Evolutionary conservation across 1,140 invertebrate genomes (phyloP), one percentile per base, ranked within the genome.

Genomic region (Drosophila biarmipes): DNA sequence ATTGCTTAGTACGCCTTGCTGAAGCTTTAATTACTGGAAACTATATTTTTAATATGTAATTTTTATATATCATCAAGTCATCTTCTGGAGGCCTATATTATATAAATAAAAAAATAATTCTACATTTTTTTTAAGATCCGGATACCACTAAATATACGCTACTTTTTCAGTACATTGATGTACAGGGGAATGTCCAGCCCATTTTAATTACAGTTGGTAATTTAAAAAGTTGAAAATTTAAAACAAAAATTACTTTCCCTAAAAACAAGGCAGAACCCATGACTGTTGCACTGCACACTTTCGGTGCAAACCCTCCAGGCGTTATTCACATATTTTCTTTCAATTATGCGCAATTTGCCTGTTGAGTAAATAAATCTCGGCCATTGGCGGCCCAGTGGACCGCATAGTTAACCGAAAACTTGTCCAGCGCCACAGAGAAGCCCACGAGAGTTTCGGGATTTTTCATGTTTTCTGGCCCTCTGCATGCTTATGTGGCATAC

Each of bases 301-400:
- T 10, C 15, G 12, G 14, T 38, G 34, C 52, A 21, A 15, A 4
- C 10, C 10, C 64, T 27, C 29, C 27, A 12, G 38, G 48, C 34
- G 24, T 51, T 55, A 42, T 27, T 52, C 54, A 62, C 24, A 72
- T 67, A 80, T 80, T 80, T 73, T 82, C 78, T 73, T 89, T 87
- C 82, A 87, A 89, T 89, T 89, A 89, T 77, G 72, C 51, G 51
- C 84, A 76, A 80, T 84, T 84, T 89, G 67, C 79, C 74, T 89
- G 76, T 67, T 67, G 53, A 63, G 68, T 73, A 89, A 89, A 89
- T 81, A 89, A 85, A 85, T 80, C 72, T 68, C 79, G 58, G 68
- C 59, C 76, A 77, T 71, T 43, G 52, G 62, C 57, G 43, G 61
- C 35, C 51, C 48, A 68, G 34, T 69, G 66, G 66, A 69, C 49